Base-by-base conservation (phyloP, 1,140 invertebrate genomes). In the Choristoneura fumiferana region DNA sequence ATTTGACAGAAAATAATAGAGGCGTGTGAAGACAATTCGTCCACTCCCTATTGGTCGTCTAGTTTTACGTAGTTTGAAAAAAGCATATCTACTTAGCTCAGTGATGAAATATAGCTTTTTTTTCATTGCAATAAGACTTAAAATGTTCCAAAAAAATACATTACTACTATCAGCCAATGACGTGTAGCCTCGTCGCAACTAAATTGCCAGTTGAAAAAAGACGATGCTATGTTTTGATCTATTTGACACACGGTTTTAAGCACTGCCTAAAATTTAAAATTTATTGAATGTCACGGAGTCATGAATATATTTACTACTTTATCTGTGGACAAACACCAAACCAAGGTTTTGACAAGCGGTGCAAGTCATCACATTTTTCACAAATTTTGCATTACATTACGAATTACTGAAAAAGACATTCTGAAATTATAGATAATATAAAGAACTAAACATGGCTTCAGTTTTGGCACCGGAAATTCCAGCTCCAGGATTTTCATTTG, bases 401-500 rank as follows among this genome's bases (percentile, higher is more conserved):
- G 40, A 29, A 49, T 49, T 13, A 29, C n/a, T 0, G n/a, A 13
- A 15, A 35, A 1, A 3, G 29, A 29, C 12, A 5, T 12, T 29
- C 17, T 43, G 12, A 52, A 29, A n/a, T 34, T 29, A 36, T 37
- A 10, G 6, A 29, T 6, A 29, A 29, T 29, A 29, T 29, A 29
- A 3, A 29, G 45, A 9, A 34, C 29, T 22, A 67, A 65, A 13
- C 1, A 94, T 95, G 94, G 89, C 92, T 70, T 91, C 93, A n/a
- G 89, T 94, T 73, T 83, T 94, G 39, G 91, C 91, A 49, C 93
- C 93, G 14, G 93, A 95, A 85, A 89, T 93, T 74, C 91, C 93
- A 14, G 69, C 84, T 14, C 83, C 94, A 14, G 95, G 95, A 52
- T 96, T 96, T 84, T 95, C 94, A 43, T 96, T 96, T 70, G 96